phyloP scores from a whole-genome alignment of 2,113 vertebrate genomes.

The Colinus virginianus region DNA sequence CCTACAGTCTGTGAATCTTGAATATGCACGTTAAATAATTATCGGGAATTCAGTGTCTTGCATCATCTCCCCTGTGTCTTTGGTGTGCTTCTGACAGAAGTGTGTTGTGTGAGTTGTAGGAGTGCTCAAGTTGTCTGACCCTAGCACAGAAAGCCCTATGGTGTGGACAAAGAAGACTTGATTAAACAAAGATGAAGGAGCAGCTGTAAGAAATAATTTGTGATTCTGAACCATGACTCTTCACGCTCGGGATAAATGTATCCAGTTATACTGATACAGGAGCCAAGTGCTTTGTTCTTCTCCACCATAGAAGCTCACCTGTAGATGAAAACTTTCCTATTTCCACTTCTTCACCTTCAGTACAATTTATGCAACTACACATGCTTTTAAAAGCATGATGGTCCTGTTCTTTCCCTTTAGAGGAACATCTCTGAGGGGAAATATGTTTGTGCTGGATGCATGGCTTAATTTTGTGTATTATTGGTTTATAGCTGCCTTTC shows the following conservation, averaged over 20 bases:
- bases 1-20: background rate
- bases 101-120: fast-evolving
- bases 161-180: background rate
- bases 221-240: background rate
- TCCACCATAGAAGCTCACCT: background rate
- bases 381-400: background rate
- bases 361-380: background rate
- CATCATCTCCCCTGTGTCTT: background rate
- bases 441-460: background rate
- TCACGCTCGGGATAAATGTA: background rate
- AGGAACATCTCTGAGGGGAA: background rate
- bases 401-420: background rate
- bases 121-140: background rate
- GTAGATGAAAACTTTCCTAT: background rate
- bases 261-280: background rate
- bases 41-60: background rate
- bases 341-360: background rate
- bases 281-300: background rate
- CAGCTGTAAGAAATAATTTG: background rate
- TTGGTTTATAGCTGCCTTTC: background rate
- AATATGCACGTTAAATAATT: background rate
- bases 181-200: background rate
- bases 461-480: background rate
- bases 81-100: fast-evolving
- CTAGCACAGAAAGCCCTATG: background rate